Conservation (phyloP, 2,797 vertebrate genomes). For the Enteromius viviparus region DNA sequence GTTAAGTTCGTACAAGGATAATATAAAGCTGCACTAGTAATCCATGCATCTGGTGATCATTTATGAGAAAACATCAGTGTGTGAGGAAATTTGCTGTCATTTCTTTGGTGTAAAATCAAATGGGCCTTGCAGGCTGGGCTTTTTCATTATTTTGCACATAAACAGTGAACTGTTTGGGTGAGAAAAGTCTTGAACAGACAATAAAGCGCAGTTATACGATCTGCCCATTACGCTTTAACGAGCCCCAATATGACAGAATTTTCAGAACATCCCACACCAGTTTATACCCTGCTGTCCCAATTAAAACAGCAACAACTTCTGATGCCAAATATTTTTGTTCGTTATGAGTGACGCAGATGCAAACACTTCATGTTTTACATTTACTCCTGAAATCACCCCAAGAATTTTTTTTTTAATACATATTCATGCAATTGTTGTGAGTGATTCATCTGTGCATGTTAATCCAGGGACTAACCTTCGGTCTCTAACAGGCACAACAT, state of each 20-base stretch:
- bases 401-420: background rate
- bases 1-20: background rate
- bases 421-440: background rate
- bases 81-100: conserved; percentile 11
- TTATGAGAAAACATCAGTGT: conserved; percentile 13
- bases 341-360: background rate
- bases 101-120: conserved; percentile 26
- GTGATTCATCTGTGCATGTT: background rate
- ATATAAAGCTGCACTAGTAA: conserved; percentile 32
- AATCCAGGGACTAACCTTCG: background rate
- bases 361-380: conserved; percentile 8
- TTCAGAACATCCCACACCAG: background rate
- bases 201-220: conserved; percentile 42
- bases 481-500: too few relatives aligned
- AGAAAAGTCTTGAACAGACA: conserved; percentile 30
- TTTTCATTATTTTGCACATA: conserved; percentile 30
- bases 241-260: conserved; percentile 26
- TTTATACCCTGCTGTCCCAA: conserved; percentile 44
- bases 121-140: background rate
- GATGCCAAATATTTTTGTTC: background rate
- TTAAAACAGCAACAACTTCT: background rate
- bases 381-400: background rate
- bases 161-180: conserved; percentile 35
- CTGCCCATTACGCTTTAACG: conserved; percentile 42
- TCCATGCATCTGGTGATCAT: conserved; percentile 6